Conservation (phyloP, 2,888 invertebrate genomes). For the Melanostoma mellinum region DNA sequence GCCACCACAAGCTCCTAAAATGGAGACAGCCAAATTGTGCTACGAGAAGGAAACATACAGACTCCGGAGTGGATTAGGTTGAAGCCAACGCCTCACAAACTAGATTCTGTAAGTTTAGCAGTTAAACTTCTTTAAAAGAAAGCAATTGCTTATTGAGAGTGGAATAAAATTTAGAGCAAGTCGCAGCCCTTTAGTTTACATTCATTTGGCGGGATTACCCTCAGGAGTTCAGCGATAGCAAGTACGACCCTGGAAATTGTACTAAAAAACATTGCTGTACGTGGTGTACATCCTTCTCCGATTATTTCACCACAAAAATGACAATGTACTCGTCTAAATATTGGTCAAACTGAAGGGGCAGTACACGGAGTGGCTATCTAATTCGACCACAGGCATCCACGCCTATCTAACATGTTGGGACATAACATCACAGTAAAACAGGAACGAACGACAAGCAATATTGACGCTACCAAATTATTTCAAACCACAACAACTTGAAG, state of each 20-base stretch:
- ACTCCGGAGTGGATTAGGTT: neutral
- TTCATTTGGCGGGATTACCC: too few relatives aligned
- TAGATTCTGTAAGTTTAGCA: too few relatives aligned
- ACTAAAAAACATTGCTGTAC: slow-evolving; percentile 12
- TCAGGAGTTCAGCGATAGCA: too few relatives aligned
- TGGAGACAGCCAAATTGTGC: neutral
- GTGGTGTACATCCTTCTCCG: slow-evolving; percentile 12
- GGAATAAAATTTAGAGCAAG: too few relatives aligned
- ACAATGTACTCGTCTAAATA: slow-evolving; percentile 62
- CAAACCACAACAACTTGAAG: slow-evolving; percentile 6
- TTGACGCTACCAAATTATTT: slow-evolving; percentile 15
- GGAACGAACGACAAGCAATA: neutral
- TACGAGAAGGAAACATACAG: neutral
- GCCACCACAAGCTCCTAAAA: neutral
- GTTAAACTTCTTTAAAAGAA: too few relatives aligned
- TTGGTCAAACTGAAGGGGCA: slow-evolving; percentile 53
- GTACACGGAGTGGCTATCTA: slow-evolving; percentile 22
- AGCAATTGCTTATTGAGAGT: too few relatives aligned
- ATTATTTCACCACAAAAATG: slow-evolving; percentile 51
- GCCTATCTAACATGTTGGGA: slow-evolving; percentile 3
- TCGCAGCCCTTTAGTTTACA: too few relatives aligned
- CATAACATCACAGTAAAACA: neutral
- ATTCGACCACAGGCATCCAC: slow-evolving; percentile 31
- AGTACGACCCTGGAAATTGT: neutral
- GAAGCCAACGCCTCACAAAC: too few relatives aligned